Evolutionary conservation across 2,797 vertebrate species (phyloP).

Genomic region (Echiichthys vipera): DNA sequence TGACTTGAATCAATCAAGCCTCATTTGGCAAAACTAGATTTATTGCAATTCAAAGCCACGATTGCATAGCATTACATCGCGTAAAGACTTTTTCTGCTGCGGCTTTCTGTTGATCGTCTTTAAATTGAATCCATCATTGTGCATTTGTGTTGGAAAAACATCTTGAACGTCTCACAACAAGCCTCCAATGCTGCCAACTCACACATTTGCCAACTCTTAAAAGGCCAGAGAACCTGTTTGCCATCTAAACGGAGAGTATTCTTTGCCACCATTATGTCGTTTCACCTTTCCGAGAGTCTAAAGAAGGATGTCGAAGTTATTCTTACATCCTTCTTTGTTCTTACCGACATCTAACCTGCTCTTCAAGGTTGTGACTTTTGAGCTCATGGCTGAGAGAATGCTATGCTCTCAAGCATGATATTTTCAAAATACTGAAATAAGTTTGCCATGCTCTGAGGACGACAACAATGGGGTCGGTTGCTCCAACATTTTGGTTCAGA

Average conservation of each 20-base stretch:
- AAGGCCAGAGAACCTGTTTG: slow-evolving; percentile 24
- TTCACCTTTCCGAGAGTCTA: slow-evolving; percentile 17
- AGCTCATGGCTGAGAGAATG: neutral
- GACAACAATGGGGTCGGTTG: no score
- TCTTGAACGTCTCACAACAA: slow-evolving; percentile 10
- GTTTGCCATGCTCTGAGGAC: neutral
- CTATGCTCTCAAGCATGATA: no score
- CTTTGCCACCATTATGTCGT: neutral
- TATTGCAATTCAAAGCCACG: neutral
- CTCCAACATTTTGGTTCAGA: neutral
- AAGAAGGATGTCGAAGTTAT: neutral
- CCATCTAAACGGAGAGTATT: slow-evolving; percentile 13
- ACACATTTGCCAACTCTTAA: neutral
- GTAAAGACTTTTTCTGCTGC: neutral
- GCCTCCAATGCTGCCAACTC: neutral
- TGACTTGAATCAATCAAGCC: neutral
- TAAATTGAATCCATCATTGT: neutral
- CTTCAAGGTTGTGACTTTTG: neutral
- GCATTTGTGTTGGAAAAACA: slow-evolving; percentile 9
- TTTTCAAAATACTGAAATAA: neutral
- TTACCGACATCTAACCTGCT: neutral
- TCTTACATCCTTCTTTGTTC: no score
- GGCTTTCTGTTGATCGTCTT: neutral
- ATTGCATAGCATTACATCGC: neutral
- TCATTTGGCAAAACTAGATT: neutral